A percentile compares a stretch with the other conserved stretches of the same genome.
phyloP scores from a whole-genome alignment of 2,888 invertebrate genomes.

The Morpho achilles region DNA sequence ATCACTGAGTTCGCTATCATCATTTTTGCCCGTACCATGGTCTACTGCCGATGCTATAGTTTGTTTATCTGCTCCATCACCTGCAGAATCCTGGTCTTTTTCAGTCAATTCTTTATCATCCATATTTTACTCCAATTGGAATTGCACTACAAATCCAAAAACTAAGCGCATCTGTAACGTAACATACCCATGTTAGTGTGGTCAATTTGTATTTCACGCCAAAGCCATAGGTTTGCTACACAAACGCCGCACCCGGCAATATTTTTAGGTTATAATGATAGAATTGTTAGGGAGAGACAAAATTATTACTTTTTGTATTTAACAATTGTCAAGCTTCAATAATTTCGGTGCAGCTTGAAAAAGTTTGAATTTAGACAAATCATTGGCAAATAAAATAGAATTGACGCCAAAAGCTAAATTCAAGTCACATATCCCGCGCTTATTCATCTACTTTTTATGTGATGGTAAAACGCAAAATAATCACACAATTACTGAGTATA shows the following conservation, averaged over 20 bases:
- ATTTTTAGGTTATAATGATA: constrained; percentile 58
- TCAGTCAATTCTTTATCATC: constrained; percentile 57
- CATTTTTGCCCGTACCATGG: constrained; percentile 21
- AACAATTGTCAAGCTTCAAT: too few relatives aligned
- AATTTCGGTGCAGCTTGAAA: too few relatives aligned
- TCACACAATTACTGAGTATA: neutral
- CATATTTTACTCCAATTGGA: constrained; percentile 56
- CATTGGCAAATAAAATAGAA: constrained; percentile 10
- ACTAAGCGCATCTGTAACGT: constrained; percentile 52
- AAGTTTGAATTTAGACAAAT: too few relatives aligned
- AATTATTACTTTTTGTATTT: too few relatives aligned
- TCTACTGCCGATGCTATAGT: constrained; percentile 5
- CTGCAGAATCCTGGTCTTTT: constrained; percentile 32
- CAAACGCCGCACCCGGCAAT: constrained; percentile 54
- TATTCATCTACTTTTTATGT: constrained; percentile 38
- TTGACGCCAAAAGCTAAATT: constrained; percentile 51
- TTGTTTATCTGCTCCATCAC: constrained; percentile 13
- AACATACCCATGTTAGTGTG: constrained; percentile 1
- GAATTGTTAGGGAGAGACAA: constrained; percentile 1
- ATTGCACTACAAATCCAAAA: constrained; percentile 32
- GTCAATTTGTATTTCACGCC: neutral
- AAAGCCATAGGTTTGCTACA: constrained; percentile 20
- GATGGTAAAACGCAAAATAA: neutral
- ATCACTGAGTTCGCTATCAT: constrained; percentile 31
- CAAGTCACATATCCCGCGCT: constrained; percentile 69